Evolutionary conservation across 2,888 invertebrate genomes (phyloP), one percentile per base, ranked within the genome.

Genomic region (Arenicola marina): DNA sequence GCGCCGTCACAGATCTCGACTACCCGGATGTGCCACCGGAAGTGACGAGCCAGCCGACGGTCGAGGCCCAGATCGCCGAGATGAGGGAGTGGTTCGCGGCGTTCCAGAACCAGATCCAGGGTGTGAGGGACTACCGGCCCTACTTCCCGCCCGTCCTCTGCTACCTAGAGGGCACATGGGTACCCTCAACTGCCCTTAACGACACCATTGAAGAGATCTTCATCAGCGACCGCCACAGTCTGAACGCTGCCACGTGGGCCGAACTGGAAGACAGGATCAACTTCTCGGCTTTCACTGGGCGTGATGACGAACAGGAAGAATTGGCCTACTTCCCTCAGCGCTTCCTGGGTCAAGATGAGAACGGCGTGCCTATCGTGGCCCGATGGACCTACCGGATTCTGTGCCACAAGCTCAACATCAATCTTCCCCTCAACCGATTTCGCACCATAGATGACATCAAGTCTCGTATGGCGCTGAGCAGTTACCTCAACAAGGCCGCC

Each of bases 271-370:
- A 57, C 4, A 46, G 28, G 29, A 46, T 46, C 11, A 44, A 46
- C 7, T 57, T 26, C 32, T 7, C n/a, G 26, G 7, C 45, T n/a
- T 48, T 46, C 46, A 26, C 57, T 18, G 57, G 57, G 4, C 4
- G 4, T 4, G 46, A 57, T 28, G 45, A 57, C 7, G 4, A 7
- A 4, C 45, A 15, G 11, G 57, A 57, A 24, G 46, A 57, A 11
- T 24, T 65, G 56, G 75, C 76, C n/a, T 76, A 69, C 61, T 70
- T 78, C 0, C 78, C 77, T 2, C 74, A 73, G 18, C 7, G 15
- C 15, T 73, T 71, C 2, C 74, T 78, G 51, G 61, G 69, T 26
- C 61, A 29, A 53, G 58, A 72, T n/a, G 58, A 65, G 1, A 66
- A 73, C 29, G 71, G 65, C 48, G 58, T 73, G 71, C 29, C 21